Percentiles rank a stretch among this genome's conserved stretches.
phyloP scores from a whole-genome alignment of 1,140 invertebrate species.

The Drosophila kanapiae region DNA sequence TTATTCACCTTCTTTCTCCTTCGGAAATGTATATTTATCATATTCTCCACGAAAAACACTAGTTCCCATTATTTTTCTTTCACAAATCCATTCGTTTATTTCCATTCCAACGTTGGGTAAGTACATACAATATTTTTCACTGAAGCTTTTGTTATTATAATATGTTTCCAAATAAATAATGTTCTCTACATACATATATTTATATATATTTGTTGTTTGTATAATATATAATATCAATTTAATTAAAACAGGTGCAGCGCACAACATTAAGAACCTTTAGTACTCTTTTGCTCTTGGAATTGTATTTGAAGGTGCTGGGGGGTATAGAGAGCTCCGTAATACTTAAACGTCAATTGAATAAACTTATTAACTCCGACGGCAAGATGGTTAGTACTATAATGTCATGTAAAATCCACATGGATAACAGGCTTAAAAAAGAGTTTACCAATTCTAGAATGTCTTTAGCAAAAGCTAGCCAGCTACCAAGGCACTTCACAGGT shows the following conservation, averaged over 20 bases:
- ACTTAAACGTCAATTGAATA: constrained; percentile 48
- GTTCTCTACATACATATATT: constrained; percentile 11
- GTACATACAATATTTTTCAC: constrained; percentile 32
- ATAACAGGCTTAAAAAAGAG: constrained; percentile 46
- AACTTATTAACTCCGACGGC: constrained; percentile 12
- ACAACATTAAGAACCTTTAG: constrained; percentile 44
- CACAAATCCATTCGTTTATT: constrained; percentile 33
- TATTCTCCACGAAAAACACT: not conserved
- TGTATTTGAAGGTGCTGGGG: constrained; percentile 47
- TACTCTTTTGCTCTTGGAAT: constrained; percentile 52
- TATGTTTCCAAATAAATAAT: constrained; percentile 42
- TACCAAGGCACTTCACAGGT: constrained; percentile 61
- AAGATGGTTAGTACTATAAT: constrained; percentile 28
- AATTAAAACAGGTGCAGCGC: constrained; percentile 46
- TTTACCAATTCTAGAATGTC: constrained; percentile 40
- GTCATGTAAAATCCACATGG: constrained; percentile 45
- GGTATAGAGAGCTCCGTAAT: constrained; percentile 49
- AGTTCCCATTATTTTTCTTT: not conserved
- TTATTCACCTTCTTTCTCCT: too few relatives aligned
- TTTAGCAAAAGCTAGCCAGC: constrained; percentile 70
- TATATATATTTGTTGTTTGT: constrained; percentile 23
- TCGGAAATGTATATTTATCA: not conserved
- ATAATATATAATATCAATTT: constrained; percentile 48
- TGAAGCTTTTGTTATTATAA: constrained; percentile 22
- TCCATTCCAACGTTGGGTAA: constrained; percentile 29